phyloP scores from a whole-genome alignment of 2,888 invertebrate species.

The Microplitis manilae region DNA sequence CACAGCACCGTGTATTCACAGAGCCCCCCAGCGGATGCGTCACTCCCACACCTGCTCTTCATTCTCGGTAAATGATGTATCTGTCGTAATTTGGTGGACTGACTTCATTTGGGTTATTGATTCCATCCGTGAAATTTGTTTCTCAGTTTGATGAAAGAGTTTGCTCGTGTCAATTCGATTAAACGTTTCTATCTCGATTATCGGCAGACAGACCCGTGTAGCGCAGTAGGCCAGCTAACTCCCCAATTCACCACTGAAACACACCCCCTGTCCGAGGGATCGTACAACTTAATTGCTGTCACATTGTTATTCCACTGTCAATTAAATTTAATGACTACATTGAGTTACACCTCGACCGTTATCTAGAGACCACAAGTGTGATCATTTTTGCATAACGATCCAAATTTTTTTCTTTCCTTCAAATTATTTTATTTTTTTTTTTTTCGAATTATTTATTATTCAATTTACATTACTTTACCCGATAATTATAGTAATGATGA shows the following conservation, averaged over 20 bases:
- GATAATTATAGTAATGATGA: too few species aligned
- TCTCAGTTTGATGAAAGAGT: conserved; percentile 8
- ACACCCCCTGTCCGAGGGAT: conserved; percentile 27
- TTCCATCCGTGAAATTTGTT: neutral
- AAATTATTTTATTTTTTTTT: neutral
- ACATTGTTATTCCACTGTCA: conserved; percentile 59
- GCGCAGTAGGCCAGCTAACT: conserved; percentile 19
- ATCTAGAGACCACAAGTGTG: conserved; percentile 3
- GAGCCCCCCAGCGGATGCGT: too few species aligned
- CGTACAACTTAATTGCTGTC: conserved; percentile 50
- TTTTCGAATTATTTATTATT: neutral
- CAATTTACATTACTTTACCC: neutral
- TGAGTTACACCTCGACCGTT: conserved; percentile 27
- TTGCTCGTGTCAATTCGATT: conserved; percentile 26
- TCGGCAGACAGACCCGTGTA: neutral
- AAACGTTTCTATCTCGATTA: conserved; percentile 13
- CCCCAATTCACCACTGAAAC: conserved; percentile 27
- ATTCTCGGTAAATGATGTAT: too few species aligned
- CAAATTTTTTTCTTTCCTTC: neutral
- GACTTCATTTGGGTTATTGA: neutral
- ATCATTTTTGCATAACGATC: conserved; percentile 13
- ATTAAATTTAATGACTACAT: conserved; percentile 57
- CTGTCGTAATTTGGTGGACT: conserved; percentile 4
- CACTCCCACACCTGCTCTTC: too few species aligned
- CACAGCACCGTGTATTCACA: neutral